Conservation (phyloP, 2,888 invertebrate genomes). For the Lithosia quadra region DNA sequence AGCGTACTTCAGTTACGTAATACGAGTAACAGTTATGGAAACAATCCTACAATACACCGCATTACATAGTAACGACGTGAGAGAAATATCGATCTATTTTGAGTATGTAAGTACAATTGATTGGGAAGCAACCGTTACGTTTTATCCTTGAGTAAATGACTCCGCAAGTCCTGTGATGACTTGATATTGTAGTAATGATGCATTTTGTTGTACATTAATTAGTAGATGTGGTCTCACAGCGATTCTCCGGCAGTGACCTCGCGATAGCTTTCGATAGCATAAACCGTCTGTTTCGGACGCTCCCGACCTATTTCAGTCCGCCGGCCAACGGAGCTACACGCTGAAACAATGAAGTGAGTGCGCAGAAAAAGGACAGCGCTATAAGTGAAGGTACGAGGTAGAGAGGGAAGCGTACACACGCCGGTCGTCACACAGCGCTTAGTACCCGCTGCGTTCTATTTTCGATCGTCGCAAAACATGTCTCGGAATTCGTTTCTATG, state of each 20-base stretch:
- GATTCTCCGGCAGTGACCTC: constrained; percentile 83
- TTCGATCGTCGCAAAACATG: constrained; percentile 85
- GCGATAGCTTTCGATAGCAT: constrained; percentile 80
- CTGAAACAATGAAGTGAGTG: constrained; percentile 84
- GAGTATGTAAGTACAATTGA: constrained; percentile 59
- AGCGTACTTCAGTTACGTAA: constrained; percentile 67
- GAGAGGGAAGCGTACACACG: constrained; percentile 73
- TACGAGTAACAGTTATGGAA: constrained; percentile 71
- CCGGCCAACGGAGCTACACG: constrained; percentile 78
- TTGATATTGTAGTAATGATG: constrained; percentile 48
- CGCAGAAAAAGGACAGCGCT: constrained; percentile 78
- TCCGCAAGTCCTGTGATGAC: constrained; percentile 49
- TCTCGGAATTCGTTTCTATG: constrained; percentile 86
- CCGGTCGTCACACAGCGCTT: constrained; percentile 78
- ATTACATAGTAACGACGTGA: constrained; percentile 62
- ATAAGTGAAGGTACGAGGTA: constrained; percentile 65
- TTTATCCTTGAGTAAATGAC: constrained; percentile 50
- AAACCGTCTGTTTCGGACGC: constrained; percentile 83
- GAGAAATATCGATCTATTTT: constrained; percentile 69
- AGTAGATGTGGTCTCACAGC: constrained; percentile 60
- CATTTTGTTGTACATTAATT: constrained; percentile 56
- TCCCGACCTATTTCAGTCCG: constrained; percentile 85
- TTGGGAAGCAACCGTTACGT: constrained; percentile 46
- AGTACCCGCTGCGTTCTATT: constrained; percentile 85
- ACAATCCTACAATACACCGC: constrained; percentile 66